Conservation (phyloP, 2,797 vertebrate species). For the Paguma larvata region DNA sequence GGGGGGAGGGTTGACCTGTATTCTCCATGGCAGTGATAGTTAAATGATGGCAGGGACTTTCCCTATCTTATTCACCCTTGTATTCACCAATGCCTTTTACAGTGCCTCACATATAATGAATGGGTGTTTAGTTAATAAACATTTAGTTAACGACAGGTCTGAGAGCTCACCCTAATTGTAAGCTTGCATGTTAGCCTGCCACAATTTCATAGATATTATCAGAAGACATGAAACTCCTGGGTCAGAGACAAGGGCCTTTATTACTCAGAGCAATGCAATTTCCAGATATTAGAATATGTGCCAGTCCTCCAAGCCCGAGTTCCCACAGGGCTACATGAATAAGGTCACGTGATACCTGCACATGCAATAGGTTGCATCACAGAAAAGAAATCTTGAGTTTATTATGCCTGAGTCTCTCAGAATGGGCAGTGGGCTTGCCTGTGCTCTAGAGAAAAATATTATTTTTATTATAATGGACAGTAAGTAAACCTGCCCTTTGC, state of each 20-base stretch:
- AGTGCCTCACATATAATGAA: neutral
- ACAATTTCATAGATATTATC: neutral
- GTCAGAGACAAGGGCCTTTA: neutral
- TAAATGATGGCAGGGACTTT: neutral
- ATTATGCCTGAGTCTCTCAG: neutral
- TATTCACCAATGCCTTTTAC: neutral
- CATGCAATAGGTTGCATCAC: too few species aligned
- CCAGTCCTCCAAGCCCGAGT: neutral
- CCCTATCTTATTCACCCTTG: neutral
- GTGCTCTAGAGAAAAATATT: neutral
- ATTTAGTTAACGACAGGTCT: neutral
- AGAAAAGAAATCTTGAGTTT: neutral
- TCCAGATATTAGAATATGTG: neutral
- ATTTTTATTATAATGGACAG: neutral
- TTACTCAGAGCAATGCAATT: neutral
- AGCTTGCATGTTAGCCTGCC: neutral
- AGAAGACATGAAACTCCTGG: neutral
- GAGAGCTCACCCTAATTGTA: neutral
- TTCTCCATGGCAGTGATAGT: neutral
- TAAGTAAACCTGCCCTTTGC: neutral
- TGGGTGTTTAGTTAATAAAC: neutral
- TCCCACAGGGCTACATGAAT: too few species aligned
- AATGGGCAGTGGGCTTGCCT: rapidly evolving
- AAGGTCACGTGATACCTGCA: neutral
- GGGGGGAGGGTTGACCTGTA: neutral